phyloP scores from a whole-genome alignment of 2,888 invertebrate genomes.

The Tortrix viridana region DNA sequence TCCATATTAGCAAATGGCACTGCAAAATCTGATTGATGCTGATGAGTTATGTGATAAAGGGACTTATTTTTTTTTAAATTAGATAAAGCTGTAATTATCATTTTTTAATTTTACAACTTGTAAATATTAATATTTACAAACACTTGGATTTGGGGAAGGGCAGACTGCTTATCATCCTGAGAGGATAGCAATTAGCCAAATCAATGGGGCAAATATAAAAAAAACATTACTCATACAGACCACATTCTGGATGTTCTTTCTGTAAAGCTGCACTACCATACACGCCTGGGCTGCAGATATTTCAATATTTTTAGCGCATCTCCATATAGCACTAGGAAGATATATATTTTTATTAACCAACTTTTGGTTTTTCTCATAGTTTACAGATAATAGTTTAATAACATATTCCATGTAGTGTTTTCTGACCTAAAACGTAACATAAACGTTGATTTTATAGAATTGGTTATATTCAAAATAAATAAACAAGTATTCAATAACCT shows the following conservation, averaged over 20 bases:
- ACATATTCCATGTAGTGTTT: constrained; percentile 78
- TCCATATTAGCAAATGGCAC: no score
- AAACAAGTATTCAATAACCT: no score
- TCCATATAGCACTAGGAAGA: constrained; percentile 77
- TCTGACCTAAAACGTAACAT: constrained; percentile 64
- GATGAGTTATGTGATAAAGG: no score
- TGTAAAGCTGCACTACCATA: constrained; percentile 75
- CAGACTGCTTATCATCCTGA: no score
- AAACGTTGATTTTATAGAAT: constrained; percentile 16
- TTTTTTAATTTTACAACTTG: no score
- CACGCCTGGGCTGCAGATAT: constrained; percentile 70
- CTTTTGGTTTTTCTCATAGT: constrained; percentile 73
- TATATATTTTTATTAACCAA: constrained; percentile 70
- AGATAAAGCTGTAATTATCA: no score
- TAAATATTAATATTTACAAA: no score
- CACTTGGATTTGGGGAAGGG: no score
- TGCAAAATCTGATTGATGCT: no score
- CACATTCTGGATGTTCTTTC: constrained; percentile 65
- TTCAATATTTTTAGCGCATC: constrained; percentile 76
- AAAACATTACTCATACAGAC: constrained; percentile 49
- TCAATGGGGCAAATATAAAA: no score
- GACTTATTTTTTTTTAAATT: no score
- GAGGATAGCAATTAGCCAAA: no score
- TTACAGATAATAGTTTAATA: constrained; percentile 67
- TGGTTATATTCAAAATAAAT: not conserved